phyloP scores from a whole-genome alignment of 2,888 invertebrate species.

The Punctoribates punctum region DNA sequence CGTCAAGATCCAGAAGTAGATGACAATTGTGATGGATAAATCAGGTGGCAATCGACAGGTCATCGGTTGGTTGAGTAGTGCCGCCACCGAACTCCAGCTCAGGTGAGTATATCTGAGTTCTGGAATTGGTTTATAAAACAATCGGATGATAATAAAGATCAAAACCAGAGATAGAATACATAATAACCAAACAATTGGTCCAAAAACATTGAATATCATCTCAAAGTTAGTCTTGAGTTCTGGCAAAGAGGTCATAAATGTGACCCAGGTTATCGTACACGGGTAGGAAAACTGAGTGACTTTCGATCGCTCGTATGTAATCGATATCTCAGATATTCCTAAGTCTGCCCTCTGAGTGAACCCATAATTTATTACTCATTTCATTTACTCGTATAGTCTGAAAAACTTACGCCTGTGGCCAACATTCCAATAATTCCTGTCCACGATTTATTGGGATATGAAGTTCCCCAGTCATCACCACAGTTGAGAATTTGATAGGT shows the following conservation, averaged over 20 bases:
- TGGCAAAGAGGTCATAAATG: conserved; percentile 16
- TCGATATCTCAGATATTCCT: conserved; percentile 17
- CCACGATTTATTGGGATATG: neutral
- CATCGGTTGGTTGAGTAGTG: neutral
- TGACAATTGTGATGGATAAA: neutral
- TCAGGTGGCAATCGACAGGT: neutral
- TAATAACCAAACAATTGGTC: neutral
- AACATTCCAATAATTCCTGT: conserved; percentile 13
- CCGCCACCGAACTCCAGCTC: neutral
- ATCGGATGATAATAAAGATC: neutral
- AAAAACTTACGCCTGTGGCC: neutral
- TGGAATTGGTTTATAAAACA: neutral
- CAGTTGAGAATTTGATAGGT: conserved; percentile 3
- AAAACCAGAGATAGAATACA: neutral
- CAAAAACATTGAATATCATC: neutral
- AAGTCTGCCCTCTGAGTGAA: conserved; percentile 5
- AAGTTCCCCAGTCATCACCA: neutral
- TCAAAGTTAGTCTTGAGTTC: neutral
- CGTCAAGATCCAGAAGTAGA: conserved; percentile 15
- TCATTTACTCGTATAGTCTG: neutral
- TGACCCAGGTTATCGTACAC: neutral
- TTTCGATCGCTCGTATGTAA: neutral
- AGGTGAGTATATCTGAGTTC: neutral
- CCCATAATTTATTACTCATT: neutral
- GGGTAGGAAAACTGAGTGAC: neutral